Conservation (phyloP, 2,797 vertebrate species). For the Neopelma chrysocephalum region DNA sequence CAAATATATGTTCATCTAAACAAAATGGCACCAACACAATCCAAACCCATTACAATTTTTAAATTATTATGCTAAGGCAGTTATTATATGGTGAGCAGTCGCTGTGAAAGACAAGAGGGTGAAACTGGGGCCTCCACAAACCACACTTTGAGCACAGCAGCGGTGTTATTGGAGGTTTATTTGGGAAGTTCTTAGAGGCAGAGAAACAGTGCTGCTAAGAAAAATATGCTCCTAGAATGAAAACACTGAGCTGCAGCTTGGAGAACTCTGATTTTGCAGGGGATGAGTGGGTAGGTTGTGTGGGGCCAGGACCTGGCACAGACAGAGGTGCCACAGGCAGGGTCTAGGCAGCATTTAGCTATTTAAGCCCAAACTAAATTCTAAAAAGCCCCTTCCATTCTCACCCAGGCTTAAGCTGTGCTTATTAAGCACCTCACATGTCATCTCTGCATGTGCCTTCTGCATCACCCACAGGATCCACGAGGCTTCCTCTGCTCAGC, state of each 20-base stretch:
- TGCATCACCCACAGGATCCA: neutral
- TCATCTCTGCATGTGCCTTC: neutral
- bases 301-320: neutral
- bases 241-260: neutral
- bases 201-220: neutral
- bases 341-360: neutral
- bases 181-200: neutral
- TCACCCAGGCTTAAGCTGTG: neutral
- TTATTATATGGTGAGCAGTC: conserved; percentile 18
- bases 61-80: conserved; percentile 11
- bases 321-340: neutral
- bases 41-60: conserved; percentile 33
- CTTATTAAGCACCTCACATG: neutral
- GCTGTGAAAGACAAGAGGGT: neutral
- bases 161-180: neutral
- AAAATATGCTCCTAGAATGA: neutral
- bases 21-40: conserved; percentile 40
- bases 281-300: neutral
- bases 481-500: neutral
- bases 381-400: neutral
- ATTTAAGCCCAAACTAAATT: neutral
- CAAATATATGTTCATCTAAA: conserved; percentile 47
- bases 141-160: neutral
- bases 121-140: neutral
- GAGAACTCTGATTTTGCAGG: neutral